phyloP scores from a whole-genome alignment of 2,797 vertebrate species.

The Choloepus didactylus region DNA sequence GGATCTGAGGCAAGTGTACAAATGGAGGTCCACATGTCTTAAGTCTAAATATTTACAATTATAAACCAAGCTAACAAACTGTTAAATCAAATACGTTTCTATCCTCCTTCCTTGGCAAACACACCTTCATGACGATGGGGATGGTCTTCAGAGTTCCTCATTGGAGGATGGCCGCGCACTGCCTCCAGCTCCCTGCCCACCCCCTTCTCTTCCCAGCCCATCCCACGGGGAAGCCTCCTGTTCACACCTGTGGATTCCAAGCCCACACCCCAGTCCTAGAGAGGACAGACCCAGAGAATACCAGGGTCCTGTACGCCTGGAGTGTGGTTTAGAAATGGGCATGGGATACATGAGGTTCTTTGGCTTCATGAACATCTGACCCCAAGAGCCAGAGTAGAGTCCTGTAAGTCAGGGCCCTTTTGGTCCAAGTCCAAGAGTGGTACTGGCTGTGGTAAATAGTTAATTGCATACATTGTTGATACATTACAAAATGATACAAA shows the following conservation, averaged over 20 bases:
- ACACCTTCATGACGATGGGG: background rate
- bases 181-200: background rate
- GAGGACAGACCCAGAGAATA: background rate
- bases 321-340: background rate
- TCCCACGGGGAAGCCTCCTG: background rate
- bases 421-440: background rate
- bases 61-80: background rate
- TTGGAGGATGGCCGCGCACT: background rate
- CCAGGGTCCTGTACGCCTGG: background rate
- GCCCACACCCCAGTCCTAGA: background rate
- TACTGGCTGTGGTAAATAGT: background rate
- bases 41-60: background rate
- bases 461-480: too few species aligned
- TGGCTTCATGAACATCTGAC: background rate
- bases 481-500: conserved; percentile 23
- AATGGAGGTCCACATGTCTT: background rate
- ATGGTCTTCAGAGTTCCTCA: background rate
- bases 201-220: background rate
- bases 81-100: background rate
- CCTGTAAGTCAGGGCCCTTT: background rate
- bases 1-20: background rate
- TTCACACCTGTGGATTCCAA: background rate
- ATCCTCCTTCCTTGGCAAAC: background rate
- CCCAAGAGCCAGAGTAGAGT: background rate
- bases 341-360: background rate